phyloP scores from a whole-genome alignment of 2,797 vertebrate species.

The Pipistrellus nathusii region DNA sequence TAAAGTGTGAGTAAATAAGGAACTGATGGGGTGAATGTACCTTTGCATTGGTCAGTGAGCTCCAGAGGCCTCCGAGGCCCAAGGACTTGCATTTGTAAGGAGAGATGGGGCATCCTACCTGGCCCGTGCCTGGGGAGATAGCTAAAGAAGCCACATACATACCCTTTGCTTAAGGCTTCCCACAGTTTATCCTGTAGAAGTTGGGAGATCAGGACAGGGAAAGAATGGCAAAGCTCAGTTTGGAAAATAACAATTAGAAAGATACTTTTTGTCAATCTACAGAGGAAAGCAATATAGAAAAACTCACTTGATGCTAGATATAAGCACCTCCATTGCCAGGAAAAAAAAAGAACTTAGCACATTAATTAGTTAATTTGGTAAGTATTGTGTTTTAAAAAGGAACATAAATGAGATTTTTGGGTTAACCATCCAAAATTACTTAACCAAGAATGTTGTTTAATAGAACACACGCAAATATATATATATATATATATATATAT shows the following conservation, averaged over 20 bases:
- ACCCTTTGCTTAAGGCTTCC: background rate
- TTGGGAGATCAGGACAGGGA: background rate
- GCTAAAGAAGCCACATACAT: background rate
- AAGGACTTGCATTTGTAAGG: background rate
- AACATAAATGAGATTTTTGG: background rate
- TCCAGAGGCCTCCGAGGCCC: background rate
- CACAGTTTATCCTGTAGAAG: background rate
- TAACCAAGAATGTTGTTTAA: conserved; percentile 48
- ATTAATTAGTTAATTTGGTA: background rate
- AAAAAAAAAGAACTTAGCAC: background rate
- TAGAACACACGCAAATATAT: background rate
- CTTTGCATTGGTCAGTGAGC: background rate
- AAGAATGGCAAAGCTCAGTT: background rate
- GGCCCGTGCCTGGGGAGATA: background rate
- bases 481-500: background rate
- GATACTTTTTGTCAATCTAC: conserved; percentile 3
- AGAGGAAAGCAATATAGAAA: conserved; percentile 43
- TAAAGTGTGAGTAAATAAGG: background rate
- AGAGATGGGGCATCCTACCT: background rate
- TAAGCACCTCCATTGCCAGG: background rate
- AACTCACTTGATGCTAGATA: background rate
- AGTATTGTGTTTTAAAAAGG: background rate
- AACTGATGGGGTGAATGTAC: background rate
- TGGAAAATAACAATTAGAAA: conserved; percentile 8
- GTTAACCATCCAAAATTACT: conserved; percentile 2